A percentile compares a stretch with the other conserved stretches of the same genome.
Evolutionary conservation across 2,113 vertebrate genomes (phyloP).

Genomic region (Phrynosoma blainvillii): DNA sequence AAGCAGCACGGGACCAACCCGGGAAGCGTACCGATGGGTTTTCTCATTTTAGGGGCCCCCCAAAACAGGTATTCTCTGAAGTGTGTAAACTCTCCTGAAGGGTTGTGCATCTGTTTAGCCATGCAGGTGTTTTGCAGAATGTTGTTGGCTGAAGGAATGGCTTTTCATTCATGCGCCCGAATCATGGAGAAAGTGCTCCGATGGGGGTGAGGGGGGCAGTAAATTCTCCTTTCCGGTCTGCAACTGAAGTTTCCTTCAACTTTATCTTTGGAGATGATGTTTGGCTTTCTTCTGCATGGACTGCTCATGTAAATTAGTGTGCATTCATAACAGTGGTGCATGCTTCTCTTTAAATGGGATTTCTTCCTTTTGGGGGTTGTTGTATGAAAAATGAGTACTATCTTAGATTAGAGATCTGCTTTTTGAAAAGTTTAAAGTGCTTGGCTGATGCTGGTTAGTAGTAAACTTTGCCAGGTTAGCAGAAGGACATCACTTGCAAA

Average conservation of each 20-base stretch:
- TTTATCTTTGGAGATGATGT: conserved; percentile 44
- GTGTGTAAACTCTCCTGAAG: conserved; percentile 16
- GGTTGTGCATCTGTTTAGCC: rapidly evolving
- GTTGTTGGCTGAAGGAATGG: background rate
- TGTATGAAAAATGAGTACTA: background rate
- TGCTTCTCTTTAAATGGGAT: conserved; percentile 19
- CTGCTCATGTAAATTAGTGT: conserved; percentile 34
- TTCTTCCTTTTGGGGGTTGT: background rate
- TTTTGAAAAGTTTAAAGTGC: conserved; percentile 45
- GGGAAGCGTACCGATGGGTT: conserved; percentile 27
- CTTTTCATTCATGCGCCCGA: rapidly evolving
- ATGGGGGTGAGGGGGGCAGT: background rate
- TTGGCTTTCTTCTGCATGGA: conserved; percentile 61
- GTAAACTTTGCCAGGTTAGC: rapidly evolving
- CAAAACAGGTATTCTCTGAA: background rate
- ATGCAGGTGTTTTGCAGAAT: background rate
- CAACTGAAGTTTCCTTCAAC: conserved; percentile 67
- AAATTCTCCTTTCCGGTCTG: background rate
- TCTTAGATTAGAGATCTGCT: background rate
- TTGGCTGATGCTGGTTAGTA: background rate
- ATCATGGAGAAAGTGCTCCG: rapidly evolving
- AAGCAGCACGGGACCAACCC: background rate
- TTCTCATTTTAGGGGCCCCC: background rate
- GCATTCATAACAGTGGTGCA: conserved; percentile 11
- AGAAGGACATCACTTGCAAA: background rate